phyloP scores from a whole-genome alignment of 1,140 invertebrate species.

The Aphelinus atriplicis region DNA sequence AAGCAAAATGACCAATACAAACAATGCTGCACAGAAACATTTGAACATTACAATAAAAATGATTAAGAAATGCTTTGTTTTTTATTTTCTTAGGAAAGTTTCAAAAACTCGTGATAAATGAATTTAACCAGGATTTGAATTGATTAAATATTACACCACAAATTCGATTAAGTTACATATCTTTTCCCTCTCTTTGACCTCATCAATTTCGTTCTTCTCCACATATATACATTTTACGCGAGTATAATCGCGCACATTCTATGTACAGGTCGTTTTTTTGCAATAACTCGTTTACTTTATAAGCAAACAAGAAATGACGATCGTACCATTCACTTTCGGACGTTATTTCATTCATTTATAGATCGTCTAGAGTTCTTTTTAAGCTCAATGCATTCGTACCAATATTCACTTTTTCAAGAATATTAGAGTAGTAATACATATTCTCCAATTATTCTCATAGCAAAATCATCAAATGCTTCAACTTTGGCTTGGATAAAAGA shows the following conservation, averaged over 20 bases:
- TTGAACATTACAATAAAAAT: constrained; percentile 10
- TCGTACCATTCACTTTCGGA: constrained; percentile 11
- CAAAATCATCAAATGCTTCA: background rate
- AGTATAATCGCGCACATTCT: background rate
- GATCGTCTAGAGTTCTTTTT: too few species aligned
- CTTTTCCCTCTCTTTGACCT: constrained; percentile 2
- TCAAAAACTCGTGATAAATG: background rate
- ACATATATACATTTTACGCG: constrained; percentile 24
- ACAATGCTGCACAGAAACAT: background rate
- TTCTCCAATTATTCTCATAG: too few species aligned
- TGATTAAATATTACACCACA: constrained; percentile 7
- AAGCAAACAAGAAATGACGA: constrained; percentile 18
- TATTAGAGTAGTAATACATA: too few species aligned
- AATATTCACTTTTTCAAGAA: too few species aligned
- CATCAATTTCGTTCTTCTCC: constrained; percentile 12
- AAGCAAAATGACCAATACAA: background rate
- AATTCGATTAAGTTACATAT: constrained; percentile 24
- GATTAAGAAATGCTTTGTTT: background rate
- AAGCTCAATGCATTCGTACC: too few species aligned
- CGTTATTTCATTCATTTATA: background rate
- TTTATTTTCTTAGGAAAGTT: background rate
- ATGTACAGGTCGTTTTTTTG: constrained; percentile 32
- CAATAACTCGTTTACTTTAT: constrained; percentile 13
- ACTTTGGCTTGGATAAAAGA: constrained; percentile 32
- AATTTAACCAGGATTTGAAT: constrained; percentile 30